Conservation (phyloP, 1,140 invertebrate genomes). For the Saxidomus purpurata region DNA sequence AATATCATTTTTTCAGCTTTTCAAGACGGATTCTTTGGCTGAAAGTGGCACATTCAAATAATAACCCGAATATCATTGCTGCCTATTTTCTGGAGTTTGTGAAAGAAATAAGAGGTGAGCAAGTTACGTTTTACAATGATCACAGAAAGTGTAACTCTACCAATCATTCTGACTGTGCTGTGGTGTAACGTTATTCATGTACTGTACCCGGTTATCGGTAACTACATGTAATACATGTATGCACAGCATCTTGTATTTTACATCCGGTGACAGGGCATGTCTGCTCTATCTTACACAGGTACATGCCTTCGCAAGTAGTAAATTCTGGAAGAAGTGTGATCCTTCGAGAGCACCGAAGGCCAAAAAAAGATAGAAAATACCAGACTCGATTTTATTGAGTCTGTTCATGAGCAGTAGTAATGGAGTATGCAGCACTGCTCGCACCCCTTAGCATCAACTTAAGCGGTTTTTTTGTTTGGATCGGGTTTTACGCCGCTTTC, state of each 20-base stretch:
- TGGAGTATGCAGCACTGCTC: no score
- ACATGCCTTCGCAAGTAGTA: constrained; percentile 17
- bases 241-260: constrained; percentile 22
- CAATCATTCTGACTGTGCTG: no score
- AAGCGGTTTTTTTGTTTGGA: no score
- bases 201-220: constrained; percentile 1
- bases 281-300: background rate
- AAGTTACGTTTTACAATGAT: constrained; percentile 14
- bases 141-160: constrained; percentile 5
- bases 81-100: no score
- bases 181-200: no score
- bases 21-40: constrained; percentile 11
- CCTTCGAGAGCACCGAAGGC: no score
- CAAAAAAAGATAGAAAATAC: background rate
- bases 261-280: constrained; percentile 16
- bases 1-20: constrained; percentile 14
- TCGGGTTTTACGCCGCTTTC: no score
- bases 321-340: constrained; percentile 22
- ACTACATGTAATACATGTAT: constrained; percentile 14
- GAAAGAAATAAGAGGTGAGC: no score
- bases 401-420: constrained; percentile 4
- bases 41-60: constrained; percentile 10
- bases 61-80: constrained; percentile 21
- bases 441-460: no score
- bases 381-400: constrained; percentile 24